Base-by-base conservation (phyloP, 2,888 invertebrate species). In the Agrochola lychnidis region DNA sequence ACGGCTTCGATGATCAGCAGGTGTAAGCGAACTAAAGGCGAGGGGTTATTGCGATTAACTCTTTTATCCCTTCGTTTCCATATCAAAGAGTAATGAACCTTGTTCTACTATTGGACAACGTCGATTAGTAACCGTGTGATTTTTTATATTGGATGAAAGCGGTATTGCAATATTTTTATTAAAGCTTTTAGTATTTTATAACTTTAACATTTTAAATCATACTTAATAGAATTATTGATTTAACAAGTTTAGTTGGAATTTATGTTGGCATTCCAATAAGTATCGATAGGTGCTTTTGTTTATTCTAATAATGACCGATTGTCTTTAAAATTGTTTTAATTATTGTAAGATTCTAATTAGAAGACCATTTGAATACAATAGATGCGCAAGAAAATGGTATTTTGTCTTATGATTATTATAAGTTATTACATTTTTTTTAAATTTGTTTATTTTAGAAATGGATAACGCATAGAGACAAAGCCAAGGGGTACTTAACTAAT, bases 11-110 rank as follows among this genome's bases (percentile, higher is more conserved):
- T 95, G 95, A 95, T 96, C 96, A 96, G 96, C 96, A 96, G 96
- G 96, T 96, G 96, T 94, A 96, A 96, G 95, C 94, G 93, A 95
- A 95, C 94, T 95, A 94, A 89, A 96, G 95, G 95, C 93, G 94
- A 96, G 95, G 96, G 96, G 96, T 94, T 96, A 96, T 95, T 95
- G 94, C 95, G 96, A 96, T 96, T 96, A 96, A 96, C 96, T 96
- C 95, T 95, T 96, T 96, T 96, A 96, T 96, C 95, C 96, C 95
- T 94, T 96, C 95, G 96, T 96, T 96, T 96, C 95, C 95, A 96
- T 96, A 95, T 95, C 94, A 96, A 96, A 96, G 96, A 96, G 95
- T 96, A 96, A 96, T 96, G 96, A 96, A 96, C 96, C 96, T 96
- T 95, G 94, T 95, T 95, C 92, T 93, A 92, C 93, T 95, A 94